Base-by-base conservation (phyloP, 64 coral and sea anemone genomes). In the Actinia tenebrosa region DNA sequence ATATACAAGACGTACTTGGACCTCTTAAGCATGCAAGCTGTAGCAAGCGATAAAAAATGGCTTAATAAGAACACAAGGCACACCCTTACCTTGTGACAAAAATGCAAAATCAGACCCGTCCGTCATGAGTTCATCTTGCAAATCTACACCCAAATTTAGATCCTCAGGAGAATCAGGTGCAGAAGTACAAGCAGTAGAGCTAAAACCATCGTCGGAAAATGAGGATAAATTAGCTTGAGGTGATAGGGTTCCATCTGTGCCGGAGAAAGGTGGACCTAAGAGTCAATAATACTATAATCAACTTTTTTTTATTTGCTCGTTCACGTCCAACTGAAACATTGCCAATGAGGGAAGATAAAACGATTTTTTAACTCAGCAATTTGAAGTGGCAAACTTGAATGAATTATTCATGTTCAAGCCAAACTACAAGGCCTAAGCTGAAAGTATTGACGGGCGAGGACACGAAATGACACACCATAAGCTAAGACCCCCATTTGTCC, bases 121-220 rank as follows among this genome's bases (percentile, higher is more conserved):
- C 53, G 55, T 90, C 78, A 80, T 87, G 82, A 97, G 84, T 80
- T 92, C 94, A 63, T 89, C 94, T 78, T 97, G 94, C 71, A 97
- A 84, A 90, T 97, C 94, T 97, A 97, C 94, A 93, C 88, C 91
- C 85, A 97, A 79, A 80, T 93, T 88, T 61, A 97, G 87, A 59
- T 90, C 72, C 20, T 91, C 71, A 13, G 87, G 85, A 6, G 94
- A 88, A 88, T 90, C 15, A 77, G 94, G 86, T 93, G 94, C 86
- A 97, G 94, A 97, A 97, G 94, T 97, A 97, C 94, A 97, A 97
- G 94, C 88, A 92, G 94, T 97, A 97, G 94, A 87, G 88, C 94
- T 88, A 78, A 86, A 93, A 84, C 83, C 85, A 85, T 92, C 94
- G 13, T 97, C 94, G 91, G 85, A 91, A 92, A 89, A 93, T 93